These are phyloP conservation scores for Merops nubicus DNA, from an alignment of 2,113 vertebrate genomes.

Conservation along the genomic window DNA sequence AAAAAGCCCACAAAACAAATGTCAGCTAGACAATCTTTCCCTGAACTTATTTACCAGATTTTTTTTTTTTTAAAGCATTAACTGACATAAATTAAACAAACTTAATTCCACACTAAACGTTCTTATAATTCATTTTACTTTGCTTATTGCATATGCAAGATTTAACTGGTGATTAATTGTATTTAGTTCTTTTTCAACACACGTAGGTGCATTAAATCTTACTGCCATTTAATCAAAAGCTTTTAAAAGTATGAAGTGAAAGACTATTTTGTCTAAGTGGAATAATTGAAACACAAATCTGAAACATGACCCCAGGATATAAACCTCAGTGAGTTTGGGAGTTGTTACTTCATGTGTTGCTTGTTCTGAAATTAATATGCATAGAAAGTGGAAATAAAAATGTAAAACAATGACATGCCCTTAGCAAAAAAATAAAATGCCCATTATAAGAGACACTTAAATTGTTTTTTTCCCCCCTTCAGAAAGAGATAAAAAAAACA, in stretches of 20 bases:
- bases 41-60: not conserved
- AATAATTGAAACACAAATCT: not conserved
- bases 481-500: not conserved
- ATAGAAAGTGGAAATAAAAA: not conserved
- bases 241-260: not conserved
- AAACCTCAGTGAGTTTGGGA: not conserved
- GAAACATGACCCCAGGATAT: not conserved
- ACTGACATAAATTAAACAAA: not conserved
- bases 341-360: not conserved
- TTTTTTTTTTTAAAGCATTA: not conserved
- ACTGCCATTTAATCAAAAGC: not conserved
- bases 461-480: fast-evolving
- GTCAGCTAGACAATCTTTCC: not conserved
- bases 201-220: not conserved
- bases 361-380: not conserved
- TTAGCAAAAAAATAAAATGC: not conserved
- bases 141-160: not conserved
- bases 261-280: not conserved
- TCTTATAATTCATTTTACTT: not conserved
- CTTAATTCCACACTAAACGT: not conserved
- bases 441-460: not conserved
- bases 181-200: not conserved
- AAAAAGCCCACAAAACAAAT: not conserved
- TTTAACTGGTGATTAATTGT: not conserved
- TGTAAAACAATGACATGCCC: fast-evolving